phyloP scores from a whole-genome alignment of 1,140 invertebrate genomes.

The Brachionus koreanus region DNA sequence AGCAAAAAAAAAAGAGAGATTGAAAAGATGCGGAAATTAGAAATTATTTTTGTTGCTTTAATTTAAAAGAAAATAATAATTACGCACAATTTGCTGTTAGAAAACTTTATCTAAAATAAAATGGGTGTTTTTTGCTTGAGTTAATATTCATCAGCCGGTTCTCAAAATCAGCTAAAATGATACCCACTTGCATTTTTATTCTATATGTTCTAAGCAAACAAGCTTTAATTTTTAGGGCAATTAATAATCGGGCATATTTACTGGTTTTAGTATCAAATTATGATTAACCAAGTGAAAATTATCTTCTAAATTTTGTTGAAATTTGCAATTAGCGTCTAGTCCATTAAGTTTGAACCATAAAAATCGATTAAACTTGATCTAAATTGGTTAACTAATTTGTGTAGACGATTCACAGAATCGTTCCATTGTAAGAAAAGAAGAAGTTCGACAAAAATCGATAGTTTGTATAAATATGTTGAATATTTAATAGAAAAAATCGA shows the following conservation, averaged over 20 bases:
- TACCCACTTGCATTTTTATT: background rate
- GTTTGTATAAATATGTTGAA: background rate
- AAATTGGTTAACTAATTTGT: background rate
- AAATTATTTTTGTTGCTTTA: background rate
- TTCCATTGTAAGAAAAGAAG: background rate
- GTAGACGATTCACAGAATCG: background rate
- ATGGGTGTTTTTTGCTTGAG: background rate
- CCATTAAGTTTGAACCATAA: background rate
- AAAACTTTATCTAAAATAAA: background rate
- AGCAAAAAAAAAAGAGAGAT: background rate
- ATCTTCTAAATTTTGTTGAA: background rate
- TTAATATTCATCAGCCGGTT: background rate
- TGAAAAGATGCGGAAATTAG: background rate
- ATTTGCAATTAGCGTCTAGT: background rate
- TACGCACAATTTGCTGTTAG: background rate
- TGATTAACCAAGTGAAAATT: constrained; percentile 8
- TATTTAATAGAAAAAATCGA: background rate
- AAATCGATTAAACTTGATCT: background rate
- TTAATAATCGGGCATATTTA: background rate
- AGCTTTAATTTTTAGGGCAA: background rate
- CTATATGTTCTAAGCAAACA: background rate
- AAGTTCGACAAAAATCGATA: background rate
- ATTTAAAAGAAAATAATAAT: background rate
- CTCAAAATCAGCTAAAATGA: background rate
- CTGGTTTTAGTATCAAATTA: background rate